Conservation (phyloP, 1,140 invertebrate genomes). For the Plutomurus gul region DNA sequence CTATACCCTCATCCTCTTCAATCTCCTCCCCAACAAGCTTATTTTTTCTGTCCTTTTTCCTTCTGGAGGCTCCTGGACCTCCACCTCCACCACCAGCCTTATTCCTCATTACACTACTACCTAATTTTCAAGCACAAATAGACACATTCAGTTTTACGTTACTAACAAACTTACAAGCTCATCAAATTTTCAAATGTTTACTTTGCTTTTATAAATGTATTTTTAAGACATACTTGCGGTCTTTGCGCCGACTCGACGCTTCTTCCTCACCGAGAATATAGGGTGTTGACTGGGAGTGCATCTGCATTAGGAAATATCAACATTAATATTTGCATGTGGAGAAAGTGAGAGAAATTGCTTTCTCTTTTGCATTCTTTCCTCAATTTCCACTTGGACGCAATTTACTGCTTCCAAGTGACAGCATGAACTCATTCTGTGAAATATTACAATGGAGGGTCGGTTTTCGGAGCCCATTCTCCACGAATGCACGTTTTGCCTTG, state of each 20-base stretch:
- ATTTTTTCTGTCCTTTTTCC: slow-evolving; percentile 60
- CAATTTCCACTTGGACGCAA: neutral
- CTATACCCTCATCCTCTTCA: no score
- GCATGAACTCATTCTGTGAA: no score
- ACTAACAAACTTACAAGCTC: neutral
- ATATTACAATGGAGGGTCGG: slow-evolving; percentile 65
- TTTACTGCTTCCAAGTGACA: no score
- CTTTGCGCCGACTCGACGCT: slow-evolving; percentile 44
- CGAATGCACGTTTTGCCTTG: slow-evolving; percentile 91
- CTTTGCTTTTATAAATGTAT: neutral
- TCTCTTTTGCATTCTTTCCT: slow-evolving; percentile 44
- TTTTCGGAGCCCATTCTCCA: slow-evolving; percentile 68
- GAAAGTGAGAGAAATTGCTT: neutral
- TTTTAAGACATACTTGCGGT: slow-evolving; percentile 24
- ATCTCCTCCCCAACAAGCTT: slow-evolving; percentile 55
- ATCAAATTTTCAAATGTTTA: neutral
- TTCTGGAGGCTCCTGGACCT: slow-evolving; percentile 54
- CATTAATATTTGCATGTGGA: neutral
- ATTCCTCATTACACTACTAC: neutral
- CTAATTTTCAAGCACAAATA: neutral
- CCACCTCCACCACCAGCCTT: slow-evolving; percentile 44
- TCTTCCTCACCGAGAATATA: slow-evolving; percentile 62
- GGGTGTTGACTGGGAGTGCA: slow-evolving; percentile 82
- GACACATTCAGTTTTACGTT: neutral
- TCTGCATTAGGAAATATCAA: no score